phyloP scores from a whole-genome alignment of 1,140 invertebrate species.

The Drosophila malerkotliana region DNA sequence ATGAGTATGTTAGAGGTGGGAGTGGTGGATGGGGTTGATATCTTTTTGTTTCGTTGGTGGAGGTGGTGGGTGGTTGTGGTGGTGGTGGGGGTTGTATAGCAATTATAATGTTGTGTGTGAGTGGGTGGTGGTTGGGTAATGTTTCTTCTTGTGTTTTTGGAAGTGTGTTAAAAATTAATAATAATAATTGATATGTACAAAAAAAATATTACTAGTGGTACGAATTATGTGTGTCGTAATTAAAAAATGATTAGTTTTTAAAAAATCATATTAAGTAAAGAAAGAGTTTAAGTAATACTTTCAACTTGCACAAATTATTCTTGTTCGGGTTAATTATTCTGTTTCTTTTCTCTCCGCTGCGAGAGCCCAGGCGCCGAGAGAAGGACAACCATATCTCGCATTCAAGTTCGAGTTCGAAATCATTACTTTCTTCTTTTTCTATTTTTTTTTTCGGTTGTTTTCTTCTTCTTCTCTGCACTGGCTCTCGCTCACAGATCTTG shows the following conservation, averaged over 20 bases:
- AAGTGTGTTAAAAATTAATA: constrained; percentile 63
- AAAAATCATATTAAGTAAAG: constrained; percentile 61
- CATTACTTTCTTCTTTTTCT: constrained; percentile 37
- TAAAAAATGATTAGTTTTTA: constrained; percentile 63
- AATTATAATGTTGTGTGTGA: constrained; percentile 41
- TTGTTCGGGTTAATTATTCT: constrained; percentile 53
- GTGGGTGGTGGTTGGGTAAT: constrained; percentile 29
- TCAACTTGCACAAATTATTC: constrained; percentile 82
- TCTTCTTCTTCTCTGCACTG: constrained; percentile 21
- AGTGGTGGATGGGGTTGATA: constrained; percentile 8
- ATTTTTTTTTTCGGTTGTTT: constrained; percentile 16
- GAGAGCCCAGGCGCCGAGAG: constrained; percentile 20
- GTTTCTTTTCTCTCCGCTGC: constrained; percentile 38
- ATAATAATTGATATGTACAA: constrained; percentile 68
- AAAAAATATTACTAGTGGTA: constrained; percentile 63
- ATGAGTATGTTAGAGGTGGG: constrained; percentile 52
- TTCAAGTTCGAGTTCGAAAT: constrained; percentile 23
- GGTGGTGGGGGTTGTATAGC: constrained; percentile 22
- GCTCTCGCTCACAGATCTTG: constrained; percentile 38
- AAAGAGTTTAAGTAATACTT: constrained; percentile 68
- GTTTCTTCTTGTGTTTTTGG: constrained; percentile 25
- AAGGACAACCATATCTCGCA: constrained; percentile 22
- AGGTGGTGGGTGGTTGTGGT: constrained; percentile 2
- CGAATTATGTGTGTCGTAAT: constrained; percentile 67
- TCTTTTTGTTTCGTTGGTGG: not conserved